These are phyloP conservation scores for Dolomedes plantarius DNA, from an alignment of 2,888 invertebrate genomes.

Conservation along the genomic window DNA sequence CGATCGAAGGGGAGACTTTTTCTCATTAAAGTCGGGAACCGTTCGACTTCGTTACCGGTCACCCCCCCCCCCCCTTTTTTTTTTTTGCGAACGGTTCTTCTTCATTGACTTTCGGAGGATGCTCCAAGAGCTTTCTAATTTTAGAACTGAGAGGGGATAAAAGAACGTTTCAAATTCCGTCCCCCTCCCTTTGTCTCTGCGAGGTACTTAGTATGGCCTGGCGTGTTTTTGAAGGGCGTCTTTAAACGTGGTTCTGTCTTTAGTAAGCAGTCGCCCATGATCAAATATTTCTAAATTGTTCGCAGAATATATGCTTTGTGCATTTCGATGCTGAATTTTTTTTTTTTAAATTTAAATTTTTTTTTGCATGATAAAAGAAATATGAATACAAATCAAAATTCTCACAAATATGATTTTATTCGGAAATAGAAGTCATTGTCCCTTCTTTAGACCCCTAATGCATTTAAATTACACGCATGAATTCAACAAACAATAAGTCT, in stretches of 20 bases:
- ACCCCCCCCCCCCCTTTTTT: not conserved
- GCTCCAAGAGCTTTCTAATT: conserved; percentile 40
- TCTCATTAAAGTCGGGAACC: conserved; percentile 2
- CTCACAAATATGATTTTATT: no score
- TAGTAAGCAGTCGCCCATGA: not conserved
- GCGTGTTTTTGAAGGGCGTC: not conserved
- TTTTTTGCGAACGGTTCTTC: conserved; percentile 18
- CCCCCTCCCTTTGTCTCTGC: not conserved
- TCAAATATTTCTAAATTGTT: not conserved
- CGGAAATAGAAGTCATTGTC: no score
- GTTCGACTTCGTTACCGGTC: conserved; percentile 14
- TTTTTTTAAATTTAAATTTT: no score
- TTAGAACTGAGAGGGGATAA: conserved; percentile 19
- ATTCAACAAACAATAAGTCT: no score
- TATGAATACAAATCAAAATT: no score
- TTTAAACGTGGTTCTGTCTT: not conserved
- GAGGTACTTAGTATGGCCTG: conserved; percentile 1
- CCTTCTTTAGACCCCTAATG: no score
- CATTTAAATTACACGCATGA: no score
- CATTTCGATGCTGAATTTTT: no score
- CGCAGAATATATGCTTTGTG: no score
- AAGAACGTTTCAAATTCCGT: not conserved
- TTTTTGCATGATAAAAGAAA: no score
- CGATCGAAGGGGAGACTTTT: conserved; percentile 5
- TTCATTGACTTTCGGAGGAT: conserved; percentile 41